Base-by-base conservation (phyloP, 2,888 invertebrate species). In the Oxycera nigricornis region DNA sequence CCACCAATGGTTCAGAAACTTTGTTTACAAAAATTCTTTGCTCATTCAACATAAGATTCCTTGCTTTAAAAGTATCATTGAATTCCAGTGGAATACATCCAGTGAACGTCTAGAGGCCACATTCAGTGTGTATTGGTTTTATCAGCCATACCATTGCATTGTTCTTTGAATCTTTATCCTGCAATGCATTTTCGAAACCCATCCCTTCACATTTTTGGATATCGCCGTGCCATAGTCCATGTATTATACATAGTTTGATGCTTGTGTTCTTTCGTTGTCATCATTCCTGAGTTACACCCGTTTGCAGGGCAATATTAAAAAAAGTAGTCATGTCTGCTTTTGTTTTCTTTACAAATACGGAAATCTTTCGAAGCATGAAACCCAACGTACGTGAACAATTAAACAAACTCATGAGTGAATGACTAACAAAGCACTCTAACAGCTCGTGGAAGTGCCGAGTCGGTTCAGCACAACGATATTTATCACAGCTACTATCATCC, bases 341-440 rank as follows among this genome's bases (percentile, higher is more conserved):
- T 14, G 52, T 22, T 70, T 55, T 28, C 35, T 14, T 22, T 52
- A 52, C 52, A 55, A 70, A 70, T 20, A 55, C 30, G 52, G 50
- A 73, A 50, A 41, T 24, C 35, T 22, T 61, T 26, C 30, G 46
- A 31, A 61, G 61, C 73, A 73, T 73, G 39, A 73, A 73, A 61
- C 61, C 31, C 50, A 73, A 24, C 30, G 61, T 73, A 73, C 73
- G 73, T 73, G 73, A 73, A 50, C 73, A 73, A 73, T 73, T 73
- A 73, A 46, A 73, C 50, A 73, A 73, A 73, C 50, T 73, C 59
- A 73, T 41, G 61, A 24, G 11, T 73, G 59, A 50, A 41, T 61
- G 46, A 41, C 35, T 61, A 35, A 26, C 70, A 70, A 70, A 70
- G 41, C 65, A 65, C 22, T 31, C 57, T 31, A 61, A 26, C 30